Conservation (phyloP, 2,113 vertebrate species). For the Nematolebias whitei region DNA sequence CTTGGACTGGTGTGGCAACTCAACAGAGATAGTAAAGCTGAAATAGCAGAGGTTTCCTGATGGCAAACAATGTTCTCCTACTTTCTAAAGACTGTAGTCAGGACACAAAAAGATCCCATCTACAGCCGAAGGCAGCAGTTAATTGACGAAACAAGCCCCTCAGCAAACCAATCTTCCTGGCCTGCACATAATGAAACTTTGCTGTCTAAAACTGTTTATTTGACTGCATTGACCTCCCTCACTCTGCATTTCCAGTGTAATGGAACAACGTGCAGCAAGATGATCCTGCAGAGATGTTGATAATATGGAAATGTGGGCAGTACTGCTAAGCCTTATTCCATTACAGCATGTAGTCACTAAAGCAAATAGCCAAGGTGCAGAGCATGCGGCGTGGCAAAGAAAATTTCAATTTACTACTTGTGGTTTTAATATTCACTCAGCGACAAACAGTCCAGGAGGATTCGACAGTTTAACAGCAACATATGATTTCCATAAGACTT, state of each 20-base stretch:
- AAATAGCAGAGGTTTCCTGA: constrained; percentile 28
- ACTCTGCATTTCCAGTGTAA: constrained; percentile 52
- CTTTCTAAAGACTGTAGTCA: constrained; percentile 20
- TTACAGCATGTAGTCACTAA: constrained; percentile 10
- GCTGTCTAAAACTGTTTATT: constrained; percentile 60
- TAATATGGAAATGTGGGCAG: constrained; percentile 45
- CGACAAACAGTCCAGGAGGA: constrained; percentile 7
- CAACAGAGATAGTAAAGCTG: constrained; percentile 7
- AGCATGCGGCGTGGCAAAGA: constrained; percentile 17
- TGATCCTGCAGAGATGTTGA: constrained; percentile 45
- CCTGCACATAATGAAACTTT: constrained; percentile 50
- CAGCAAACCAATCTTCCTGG: constrained; percentile 25
- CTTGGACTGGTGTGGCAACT: not conserved
- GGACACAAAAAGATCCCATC: constrained; percentile 46
- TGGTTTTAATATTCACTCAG: constrained; percentile 56
- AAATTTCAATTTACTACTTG: constrained; percentile 51
- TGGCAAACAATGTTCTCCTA: constrained; percentile 2
- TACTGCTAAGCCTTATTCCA: constrained; percentile 24
- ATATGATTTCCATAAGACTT: constrained; percentile 13
- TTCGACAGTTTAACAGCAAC: constrained; percentile 8
- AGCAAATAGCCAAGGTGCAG: constrained; percentile 35
- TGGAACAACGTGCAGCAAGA: constrained; percentile 34
- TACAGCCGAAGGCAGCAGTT: constrained; percentile 34
- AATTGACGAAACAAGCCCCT: constrained; percentile 56
- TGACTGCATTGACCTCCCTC: constrained; percentile 49